Evolutionary conservation across 2,888 invertebrate species (phyloP).

Genomic region (Caenorhabditis sp.): DNA sequence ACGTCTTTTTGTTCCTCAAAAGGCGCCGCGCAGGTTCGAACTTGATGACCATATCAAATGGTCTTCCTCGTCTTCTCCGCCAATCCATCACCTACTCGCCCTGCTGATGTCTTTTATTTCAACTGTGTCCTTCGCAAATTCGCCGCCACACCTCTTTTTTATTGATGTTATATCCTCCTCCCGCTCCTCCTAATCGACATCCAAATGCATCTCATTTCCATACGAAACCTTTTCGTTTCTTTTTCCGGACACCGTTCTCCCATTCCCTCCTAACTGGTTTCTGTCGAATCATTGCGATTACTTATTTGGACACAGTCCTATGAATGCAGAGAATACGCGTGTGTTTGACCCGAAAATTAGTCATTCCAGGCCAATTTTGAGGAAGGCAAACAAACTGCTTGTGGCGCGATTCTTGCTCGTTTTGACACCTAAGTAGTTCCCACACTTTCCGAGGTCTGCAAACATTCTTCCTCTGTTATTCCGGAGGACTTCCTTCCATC

Average conservation of each 20-base stretch:
- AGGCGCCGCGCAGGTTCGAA: constrained; percentile 1
- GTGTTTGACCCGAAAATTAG: constrained; percentile 11
- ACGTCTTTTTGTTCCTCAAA: too few species aligned
- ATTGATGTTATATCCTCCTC: constrained; percentile 38
- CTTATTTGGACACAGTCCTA: background rate
- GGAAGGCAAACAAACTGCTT: constrained; percentile 18
- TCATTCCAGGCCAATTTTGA: constrained; percentile 28
- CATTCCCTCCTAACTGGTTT: constrained; percentile 1
- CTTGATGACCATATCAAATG: constrained; percentile 38
- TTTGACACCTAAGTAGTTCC: constrained; percentile 54
- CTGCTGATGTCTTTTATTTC: constrained; percentile 5
- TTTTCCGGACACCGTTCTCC: background rate
- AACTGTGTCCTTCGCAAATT: constrained; percentile 29
- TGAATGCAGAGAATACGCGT: background rate
- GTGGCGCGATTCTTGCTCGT: constrained; percentile 5
- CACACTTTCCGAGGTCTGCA: constrained; percentile 41
- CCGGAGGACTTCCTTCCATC: background rate
- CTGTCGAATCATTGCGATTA: constrained; percentile 7
- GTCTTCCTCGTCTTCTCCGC: background rate
- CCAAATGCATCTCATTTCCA: constrained; percentile 7
- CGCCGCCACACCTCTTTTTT: constrained; percentile 52
- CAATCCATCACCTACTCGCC: constrained; percentile 24
- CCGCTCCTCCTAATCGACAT: constrained; percentile 27
- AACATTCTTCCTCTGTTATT: constrained; percentile 32
- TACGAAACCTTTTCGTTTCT: constrained; percentile 1